phyloP scores from a whole-genome alignment of 2,797 vertebrate genomes.

The Okamejei kenojei region DNA sequence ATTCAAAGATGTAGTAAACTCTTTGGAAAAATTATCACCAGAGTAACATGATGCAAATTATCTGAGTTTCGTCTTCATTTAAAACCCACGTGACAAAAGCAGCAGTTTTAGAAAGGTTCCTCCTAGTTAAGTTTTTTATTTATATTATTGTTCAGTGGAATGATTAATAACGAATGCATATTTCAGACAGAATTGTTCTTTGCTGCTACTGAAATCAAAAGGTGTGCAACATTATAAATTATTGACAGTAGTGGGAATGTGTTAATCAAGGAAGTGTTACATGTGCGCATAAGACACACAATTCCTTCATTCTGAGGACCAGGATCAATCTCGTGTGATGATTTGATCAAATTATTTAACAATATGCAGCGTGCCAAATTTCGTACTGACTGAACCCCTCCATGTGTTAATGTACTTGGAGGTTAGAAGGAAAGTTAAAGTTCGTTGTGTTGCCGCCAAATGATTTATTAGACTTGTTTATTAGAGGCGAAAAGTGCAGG shows the following conservation, averaged over 20 bases:
- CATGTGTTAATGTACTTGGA: not conserved
- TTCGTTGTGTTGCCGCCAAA: not conserved
- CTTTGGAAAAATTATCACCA: not conserved
- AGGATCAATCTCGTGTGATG: not conserved
- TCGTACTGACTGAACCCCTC: not conserved
- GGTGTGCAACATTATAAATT: not conserved
- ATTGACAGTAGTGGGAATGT: constrained; percentile 7
- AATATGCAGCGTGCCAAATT: not conserved
- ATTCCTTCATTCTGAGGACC: not conserved
- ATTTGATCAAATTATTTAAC: not conserved
- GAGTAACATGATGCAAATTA: not conserved
- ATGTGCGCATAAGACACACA: not conserved
- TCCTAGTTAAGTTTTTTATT: not conserved
- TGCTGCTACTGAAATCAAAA: constrained; percentile 14
- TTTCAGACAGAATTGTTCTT: not conserved
- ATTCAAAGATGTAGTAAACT: not conserved
- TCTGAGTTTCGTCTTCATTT: not conserved
- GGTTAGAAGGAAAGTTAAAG: not conserved
- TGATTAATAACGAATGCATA: not conserved
- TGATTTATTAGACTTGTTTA: not conserved
- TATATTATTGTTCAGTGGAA: not conserved
- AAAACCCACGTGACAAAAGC: not conserved
- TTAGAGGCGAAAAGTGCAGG: not conserved
- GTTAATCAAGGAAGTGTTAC: not conserved
- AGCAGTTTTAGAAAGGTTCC: not conserved